These are phyloP conservation scores for Antheraea yamamai DNA, from an alignment of 2,888 invertebrate species.

Conservation along the genomic window DNA sequence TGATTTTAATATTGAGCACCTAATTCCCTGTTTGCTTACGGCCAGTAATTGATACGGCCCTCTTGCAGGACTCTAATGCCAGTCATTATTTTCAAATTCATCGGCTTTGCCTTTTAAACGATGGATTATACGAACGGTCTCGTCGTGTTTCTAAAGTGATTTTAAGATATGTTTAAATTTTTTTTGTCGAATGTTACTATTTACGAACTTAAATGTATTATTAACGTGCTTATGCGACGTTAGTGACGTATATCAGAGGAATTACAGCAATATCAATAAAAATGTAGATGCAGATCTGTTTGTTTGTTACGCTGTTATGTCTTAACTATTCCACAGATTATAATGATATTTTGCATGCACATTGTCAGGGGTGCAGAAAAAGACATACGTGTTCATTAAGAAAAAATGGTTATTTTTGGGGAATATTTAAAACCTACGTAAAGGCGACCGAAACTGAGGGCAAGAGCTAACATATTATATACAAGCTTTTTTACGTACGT, in stretches of 20 bases:
- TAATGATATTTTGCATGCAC: no score
- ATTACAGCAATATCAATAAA: not conserved
- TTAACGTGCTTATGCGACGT: no score
- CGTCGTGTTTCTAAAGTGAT: constrained; percentile 39
- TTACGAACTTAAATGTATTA: not conserved
- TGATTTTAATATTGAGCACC: constrained; percentile 78
- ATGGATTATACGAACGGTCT: constrained; percentile 62
- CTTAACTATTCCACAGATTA: no score
- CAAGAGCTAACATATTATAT: not conserved
- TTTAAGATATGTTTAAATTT: constrained; percentile 31
- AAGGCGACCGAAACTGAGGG: not conserved
- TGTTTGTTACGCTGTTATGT: no score
- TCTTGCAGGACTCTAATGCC: constrained; percentile 73
- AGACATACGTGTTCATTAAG: no score
- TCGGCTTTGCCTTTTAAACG: constrained; percentile 66
- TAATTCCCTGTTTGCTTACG: constrained; percentile 74
- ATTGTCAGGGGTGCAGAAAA: no score
- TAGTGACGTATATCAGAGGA: not conserved
- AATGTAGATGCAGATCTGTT: not conserved
- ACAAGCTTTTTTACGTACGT: not conserved
- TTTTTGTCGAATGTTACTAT: constrained; percentile 15
- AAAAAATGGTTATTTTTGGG: no score
- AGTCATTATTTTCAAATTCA: constrained; percentile 80
- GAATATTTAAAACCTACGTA: not conserved
- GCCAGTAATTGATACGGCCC: constrained; percentile 77